Base-by-base conservation (phyloP, 2,888 invertebrate species). In the Acanthosoma haemorrhoidale region DNA sequence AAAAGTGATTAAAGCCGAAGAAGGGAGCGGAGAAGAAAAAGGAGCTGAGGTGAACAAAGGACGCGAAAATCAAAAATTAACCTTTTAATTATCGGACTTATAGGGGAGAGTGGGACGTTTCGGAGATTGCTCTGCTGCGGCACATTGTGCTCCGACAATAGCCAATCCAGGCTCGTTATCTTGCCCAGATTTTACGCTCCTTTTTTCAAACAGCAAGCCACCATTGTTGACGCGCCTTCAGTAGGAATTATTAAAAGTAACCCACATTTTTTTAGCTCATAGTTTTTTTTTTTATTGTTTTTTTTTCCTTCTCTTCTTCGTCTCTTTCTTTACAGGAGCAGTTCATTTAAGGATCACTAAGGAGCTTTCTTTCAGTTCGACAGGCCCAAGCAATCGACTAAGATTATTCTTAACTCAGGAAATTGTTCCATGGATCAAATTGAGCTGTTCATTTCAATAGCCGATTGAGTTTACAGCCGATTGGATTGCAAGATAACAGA, bases 121-220 rank as follows among this genome's bases (percentile, higher is more conserved):
- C 51, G 51, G 25, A 51, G 51, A 51, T 51, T 51, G 51, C 51
- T 5, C 11, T 6, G 5, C 5, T 3, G 51, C 51, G 13, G 13
- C 51, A 51, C 25, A 51, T 51, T 51, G 51, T 51, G 25, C 51
- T 13, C 5, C n/a, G n/a, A 51, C 51, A 51, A 51, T 25, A 25
- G 25, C 51, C 51, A 25, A 51, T 25, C 51, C 43, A 18, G 43
- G 11, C 51, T 51, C 51, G 51, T 51, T 51, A 51, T 51, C 51
- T 51, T 51, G 51, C 51, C 51, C 51, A 21, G 51, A 51, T 51
- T 51, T 51, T 51, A 51, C 51, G 51, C 51, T 25, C 25, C 51
- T 51, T 51, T 51, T 51, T 21, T 51, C 51, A 51, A 51, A 51
- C 51, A 29, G 51, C 51, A 25, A 21, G 29, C 21, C 43, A 43